Conservation (phyloP, 2,797 vertebrate species). For the Adrianichthys oophorus region DNA sequence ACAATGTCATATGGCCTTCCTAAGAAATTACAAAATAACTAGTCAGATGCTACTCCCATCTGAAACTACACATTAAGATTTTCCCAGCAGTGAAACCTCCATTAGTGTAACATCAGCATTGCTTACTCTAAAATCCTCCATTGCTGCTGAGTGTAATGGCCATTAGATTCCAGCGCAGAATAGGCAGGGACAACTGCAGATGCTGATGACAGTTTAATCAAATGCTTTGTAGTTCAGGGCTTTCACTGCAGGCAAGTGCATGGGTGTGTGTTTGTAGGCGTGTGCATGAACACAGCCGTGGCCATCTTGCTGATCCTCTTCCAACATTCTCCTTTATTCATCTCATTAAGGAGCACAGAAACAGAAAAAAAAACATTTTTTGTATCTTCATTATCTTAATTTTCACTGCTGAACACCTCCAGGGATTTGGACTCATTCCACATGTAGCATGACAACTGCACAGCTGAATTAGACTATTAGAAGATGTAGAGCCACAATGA, state of each 20-base stretch:
- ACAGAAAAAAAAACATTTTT: not conserved
- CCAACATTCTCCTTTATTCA: not conserved
- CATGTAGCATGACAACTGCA: constrained; percentile 5
- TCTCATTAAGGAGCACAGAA: constrained; percentile 14
- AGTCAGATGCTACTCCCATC: constrained; percentile 45
- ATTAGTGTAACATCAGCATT: constrained; percentile 53
- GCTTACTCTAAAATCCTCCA: constrained; percentile 48
- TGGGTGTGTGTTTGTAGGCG: constrained; percentile 10
- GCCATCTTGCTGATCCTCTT: constrained; percentile 15
- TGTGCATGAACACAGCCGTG: not conserved
- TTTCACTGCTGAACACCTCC: not conserved
- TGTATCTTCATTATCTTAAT: constrained; percentile 1
- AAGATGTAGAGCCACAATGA: not conserved
- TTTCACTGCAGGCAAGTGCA: not conserved
- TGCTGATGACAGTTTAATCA: constrained; percentile 49
- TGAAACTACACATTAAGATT: constrained; percentile 43
- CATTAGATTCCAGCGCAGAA: constrained; percentile 48
- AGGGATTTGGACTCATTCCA: constrained; percentile 6
- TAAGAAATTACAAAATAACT: constrained; percentile 63
- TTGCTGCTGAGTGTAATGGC: constrained; percentile 55
- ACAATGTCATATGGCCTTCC: constrained; percentile 32
- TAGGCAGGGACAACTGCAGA: constrained; percentile 27
- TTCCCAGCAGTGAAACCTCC: constrained; percentile 55
- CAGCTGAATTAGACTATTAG: constrained; percentile 3
- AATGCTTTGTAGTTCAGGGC: constrained; percentile 19